Percentiles rank a stretch among this genome's conserved stretches.
These are phyloP conservation scores for Eulithis prunata DNA, from an alignment of 2,888 invertebrate genomes.

Conservation along the genomic window DNA sequence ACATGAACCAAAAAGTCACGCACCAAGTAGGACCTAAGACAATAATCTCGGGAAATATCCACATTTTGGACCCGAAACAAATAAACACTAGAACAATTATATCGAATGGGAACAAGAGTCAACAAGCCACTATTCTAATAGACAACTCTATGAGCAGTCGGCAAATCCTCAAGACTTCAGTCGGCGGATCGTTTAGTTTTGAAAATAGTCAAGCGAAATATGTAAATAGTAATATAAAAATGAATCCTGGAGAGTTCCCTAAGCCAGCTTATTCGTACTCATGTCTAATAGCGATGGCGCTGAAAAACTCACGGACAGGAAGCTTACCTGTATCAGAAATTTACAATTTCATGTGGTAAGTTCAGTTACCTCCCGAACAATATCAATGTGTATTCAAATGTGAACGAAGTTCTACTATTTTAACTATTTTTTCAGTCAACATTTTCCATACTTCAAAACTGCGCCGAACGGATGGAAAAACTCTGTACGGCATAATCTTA, in stretches of 20 bases:
- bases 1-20: conserved; percentile 73
- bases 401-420: conserved; percentile 8
- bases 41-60: conserved; percentile 82
- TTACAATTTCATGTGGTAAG: conserved; percentile 99
- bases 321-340: conserved; percentile 99
- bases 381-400: conserved; percentile 17
- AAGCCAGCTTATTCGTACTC: conserved; percentile 99
- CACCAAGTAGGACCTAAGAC: conserved; percentile 79
- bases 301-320: conserved; percentile 97
- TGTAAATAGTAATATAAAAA: conserved; percentile 66
- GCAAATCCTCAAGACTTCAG: conserved; percentile 79
- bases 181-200: conserved; percentile 68
- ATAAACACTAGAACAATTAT: conserved; percentile 77
- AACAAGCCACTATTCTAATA: conserved; percentile 79
- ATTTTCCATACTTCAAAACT: conserved; percentile 99
- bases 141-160: conserved; percentile 79
- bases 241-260: conserved; percentile 88
- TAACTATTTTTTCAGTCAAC: conserved; percentile 89
- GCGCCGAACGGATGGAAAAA: conserved; percentile 99
- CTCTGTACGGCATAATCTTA: conserved; percentile 98
- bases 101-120: conserved; percentile 76
- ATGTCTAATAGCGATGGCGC: conserved; percentile 98
- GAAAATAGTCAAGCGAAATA: conserved; percentile 76
- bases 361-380: conserved; percentile 43
- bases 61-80: conserved; percentile 79